Percentiles rank a stretch among this genome's conserved stretches.
Evolutionary conservation across 2,888 invertebrate species (phyloP).

Genomic region (Trachelus iudaicus): DNA sequence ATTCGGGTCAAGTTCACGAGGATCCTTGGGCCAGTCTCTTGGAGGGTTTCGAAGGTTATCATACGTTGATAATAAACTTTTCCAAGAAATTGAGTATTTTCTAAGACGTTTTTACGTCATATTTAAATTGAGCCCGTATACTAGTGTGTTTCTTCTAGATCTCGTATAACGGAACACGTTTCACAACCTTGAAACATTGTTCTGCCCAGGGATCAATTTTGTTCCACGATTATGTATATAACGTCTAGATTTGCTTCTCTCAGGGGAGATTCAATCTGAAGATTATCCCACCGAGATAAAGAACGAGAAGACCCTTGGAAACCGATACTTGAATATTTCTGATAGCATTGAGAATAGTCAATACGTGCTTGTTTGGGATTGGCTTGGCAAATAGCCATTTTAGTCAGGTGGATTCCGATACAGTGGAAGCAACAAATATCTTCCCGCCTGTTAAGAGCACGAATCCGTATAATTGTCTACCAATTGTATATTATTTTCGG

Average conservation of each 20-base stretch:
- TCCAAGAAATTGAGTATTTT: not conserved
- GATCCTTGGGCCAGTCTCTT: not conserved
- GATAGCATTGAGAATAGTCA: conserved; percentile 13
- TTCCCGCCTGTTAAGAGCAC: not conserved
- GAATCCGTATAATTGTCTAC: not conserved
- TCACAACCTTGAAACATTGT: not conserved
- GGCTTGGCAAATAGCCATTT: conserved; percentile 38
- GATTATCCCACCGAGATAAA: not conserved
- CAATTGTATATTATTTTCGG: not conserved
- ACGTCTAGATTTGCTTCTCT: not conserved
- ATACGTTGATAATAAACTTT: not conserved
- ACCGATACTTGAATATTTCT: not conserved
- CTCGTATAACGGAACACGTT: too few species aligned
- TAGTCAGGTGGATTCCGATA: conserved; percentile 11
- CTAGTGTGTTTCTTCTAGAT: too few species aligned
- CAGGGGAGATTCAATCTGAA: not conserved
- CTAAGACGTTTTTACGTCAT: not conserved
- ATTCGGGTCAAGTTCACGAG: not conserved
- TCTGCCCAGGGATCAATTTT: not conserved
- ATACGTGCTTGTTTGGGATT: conserved; percentile 30
- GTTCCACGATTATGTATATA: not conserved
- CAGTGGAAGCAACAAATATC: not conserved
- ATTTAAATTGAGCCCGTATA: too few species aligned
- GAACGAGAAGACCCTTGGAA: not conserved
- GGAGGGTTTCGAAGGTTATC: not conserved